Evolutionary conservation across 1,140 invertebrate genomes (phyloP).

Genomic region (Anastrepha ludens): DNA sequence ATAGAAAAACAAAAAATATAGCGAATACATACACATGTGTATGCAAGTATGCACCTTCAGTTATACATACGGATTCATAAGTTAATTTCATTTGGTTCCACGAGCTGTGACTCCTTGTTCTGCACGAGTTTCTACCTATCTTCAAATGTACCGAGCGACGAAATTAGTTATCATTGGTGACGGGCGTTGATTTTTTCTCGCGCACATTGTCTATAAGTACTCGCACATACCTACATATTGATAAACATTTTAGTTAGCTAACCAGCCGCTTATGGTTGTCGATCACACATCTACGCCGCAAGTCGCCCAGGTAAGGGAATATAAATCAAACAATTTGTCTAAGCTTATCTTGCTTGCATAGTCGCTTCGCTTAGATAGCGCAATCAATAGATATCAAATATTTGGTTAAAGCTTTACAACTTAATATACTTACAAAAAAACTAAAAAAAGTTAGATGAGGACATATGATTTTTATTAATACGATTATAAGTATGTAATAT

Average conservation of each 20-base stretch:
- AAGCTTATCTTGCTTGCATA: slow-evolving; percentile 19
- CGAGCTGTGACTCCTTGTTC: not conserved
- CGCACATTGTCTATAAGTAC: not conserved
- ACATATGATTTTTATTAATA: slow-evolving; percentile 38
- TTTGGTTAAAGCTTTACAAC: slow-evolving; percentile 1
- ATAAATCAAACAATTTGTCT: not conserved
- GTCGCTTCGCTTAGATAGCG: slow-evolving; percentile 26
- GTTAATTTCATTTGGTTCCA: slow-evolving; percentile 33
- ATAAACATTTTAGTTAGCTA: not conserved
- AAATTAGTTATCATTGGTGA: slow-evolving; percentile 41
- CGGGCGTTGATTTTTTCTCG: slow-evolving; percentile 35
- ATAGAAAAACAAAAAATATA: not conserved
- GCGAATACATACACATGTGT: not conserved
- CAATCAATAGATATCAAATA: slow-evolving; percentile 31
- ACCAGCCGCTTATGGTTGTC: not conserved
- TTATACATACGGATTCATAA: not conserved
- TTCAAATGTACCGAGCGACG: not conserved
- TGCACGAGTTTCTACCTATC: not conserved
- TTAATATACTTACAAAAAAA: slow-evolving; percentile 1
- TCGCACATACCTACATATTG: not conserved
- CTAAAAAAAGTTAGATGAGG: not conserved
- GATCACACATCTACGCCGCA: not conserved
- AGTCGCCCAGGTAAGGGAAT: not conserved
- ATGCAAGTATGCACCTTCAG: not conserved
- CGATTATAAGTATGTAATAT: slow-evolving; percentile 2